Base-by-base conservation (phyloP, 92 coral and sea anemone species). In the Paramuricea clavata region DNA sequence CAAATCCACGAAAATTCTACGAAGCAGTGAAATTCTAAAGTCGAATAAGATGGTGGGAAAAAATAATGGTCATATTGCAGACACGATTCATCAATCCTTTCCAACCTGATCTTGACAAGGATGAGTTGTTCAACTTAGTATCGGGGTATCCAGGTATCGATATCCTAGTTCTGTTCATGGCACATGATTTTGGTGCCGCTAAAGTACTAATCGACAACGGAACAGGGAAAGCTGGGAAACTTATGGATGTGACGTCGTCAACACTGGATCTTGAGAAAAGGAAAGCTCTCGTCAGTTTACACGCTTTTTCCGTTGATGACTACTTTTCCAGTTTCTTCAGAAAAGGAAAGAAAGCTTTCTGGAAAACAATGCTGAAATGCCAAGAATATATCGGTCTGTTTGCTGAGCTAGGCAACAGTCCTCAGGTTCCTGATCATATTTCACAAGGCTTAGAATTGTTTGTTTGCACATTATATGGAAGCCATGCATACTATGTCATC, bases 91-190 rank as follows among this genome's bases (percentile, higher is more conserved):
- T 61, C 30, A 61, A 61, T 61, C 69, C 69, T 61, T 27, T n/a
- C n/a, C n/a, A n/a, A n/a, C n/a, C n/a, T n/a, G n/a, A n/a, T n/a
- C n/a, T n/a, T n/a, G n/a, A n/a, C n/a, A n/a, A n/a, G n/a, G n/a
- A n/a, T n/a, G n/a, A n/a, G n/a, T n/a, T n/a, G n/a, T n/a, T n/a
- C n/a, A 61, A 61, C 12, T 61, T 61, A 12, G 69, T 61, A 3
- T 61, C 69, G 1, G 5, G 69, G 31, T 61, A 23, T 23, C 69
- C 69, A 61, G 76, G 23, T 15, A 65, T 30, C 33, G 76, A 82
- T n/a, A 83, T 83, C 30, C 43, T 83, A 1, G 79, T 69, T 0
- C 33, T 83, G 67, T 83, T 65, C 22, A 8, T 82, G 16, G n/a
- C n/a, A n/a, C n/a, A n/a, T n/a, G n/a, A n/a, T n/a, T n/a, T n/a